Evolutionary conservation across 1,140 invertebrate genomes (phyloP), one percentile per base, ranked within the genome.

Genomic region (Diorhabda elongata): DNA sequence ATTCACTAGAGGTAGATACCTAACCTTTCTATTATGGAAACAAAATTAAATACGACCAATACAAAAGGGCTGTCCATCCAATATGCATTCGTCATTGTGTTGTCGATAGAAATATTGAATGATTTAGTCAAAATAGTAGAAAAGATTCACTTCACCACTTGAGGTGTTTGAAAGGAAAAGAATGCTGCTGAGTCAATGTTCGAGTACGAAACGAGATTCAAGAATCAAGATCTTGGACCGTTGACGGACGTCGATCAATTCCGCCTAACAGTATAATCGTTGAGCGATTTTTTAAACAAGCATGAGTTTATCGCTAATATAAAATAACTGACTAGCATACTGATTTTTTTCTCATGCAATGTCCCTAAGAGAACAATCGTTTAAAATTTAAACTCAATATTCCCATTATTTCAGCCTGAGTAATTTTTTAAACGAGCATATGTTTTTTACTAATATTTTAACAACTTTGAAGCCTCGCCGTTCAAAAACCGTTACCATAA

Each of bases 71-170:
- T 52, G 47, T n/a, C n/a, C 47, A 52, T 52, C 47, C 47, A 52
- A 52, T 52, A 52, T 52, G 47, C 47, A 52, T 52, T 52, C 47
- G 47, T 52, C 47, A 52, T 52, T 52, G 47, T 52, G 47, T 52
- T 52, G 47, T 52, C 47, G 47, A 52, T 52, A 52, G 47, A 52
- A 52, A 52, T 52, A 52, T 52, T 52, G 47, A 52, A 52, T 52
- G 47, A 52, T 52, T 52, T 52, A 52, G 47, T 52, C 47, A 52
- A 52, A 52, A 52, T 52, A 52, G 47, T 52, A 52, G 47, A 52
- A 52, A 52, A 6, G 65, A 67, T 58, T 67, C 65, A 67, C 65
- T 67, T 67, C 58, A 60, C 65, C 65, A 67, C 65, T 67, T 67
- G 57, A 67, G 65, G 65, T 67, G 65, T 67, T 60, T 60, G 42